Evolutionary conservation across 1,140 invertebrate species (phyloP).

Genomic region (Myzus persicae): DNA sequence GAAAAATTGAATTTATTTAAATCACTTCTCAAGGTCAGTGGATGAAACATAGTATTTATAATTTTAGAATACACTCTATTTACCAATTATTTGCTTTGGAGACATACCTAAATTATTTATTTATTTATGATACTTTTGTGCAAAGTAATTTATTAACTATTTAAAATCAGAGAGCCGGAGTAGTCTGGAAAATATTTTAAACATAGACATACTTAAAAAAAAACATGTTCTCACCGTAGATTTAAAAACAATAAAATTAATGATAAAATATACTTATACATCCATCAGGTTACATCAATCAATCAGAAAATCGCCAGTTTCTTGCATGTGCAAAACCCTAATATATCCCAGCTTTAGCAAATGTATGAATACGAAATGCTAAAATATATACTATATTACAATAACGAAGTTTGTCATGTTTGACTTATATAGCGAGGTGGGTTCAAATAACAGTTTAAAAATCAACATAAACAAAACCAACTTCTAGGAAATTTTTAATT

Average conservation of each 20-base stretch:
- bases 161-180: background rate
- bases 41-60: background rate
- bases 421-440: background rate
- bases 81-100: too few species aligned
- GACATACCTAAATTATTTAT: too few species aligned
- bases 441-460: background rate
- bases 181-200: background rate
- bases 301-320: background rate
- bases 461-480: conserved; percentile 21
- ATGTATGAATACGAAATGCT: background rate
- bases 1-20: background rate
- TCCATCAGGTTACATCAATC: background rate
- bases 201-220: background rate
- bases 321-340: background rate
- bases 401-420: background rate
- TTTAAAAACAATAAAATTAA: background rate
- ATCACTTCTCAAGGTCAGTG: background rate
- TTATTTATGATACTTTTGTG: too few species aligned
- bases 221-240: background rate
- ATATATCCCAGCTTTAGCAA: background rate
- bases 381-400: background rate
- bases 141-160: background rate
- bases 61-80: background rate
- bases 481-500: background rate
- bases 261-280: background rate